Evolutionary conservation across 2,888 invertebrate species (phyloP), one percentile per base, ranked within the genome.

Genomic region (Lepidochrysops patricia): DNA sequence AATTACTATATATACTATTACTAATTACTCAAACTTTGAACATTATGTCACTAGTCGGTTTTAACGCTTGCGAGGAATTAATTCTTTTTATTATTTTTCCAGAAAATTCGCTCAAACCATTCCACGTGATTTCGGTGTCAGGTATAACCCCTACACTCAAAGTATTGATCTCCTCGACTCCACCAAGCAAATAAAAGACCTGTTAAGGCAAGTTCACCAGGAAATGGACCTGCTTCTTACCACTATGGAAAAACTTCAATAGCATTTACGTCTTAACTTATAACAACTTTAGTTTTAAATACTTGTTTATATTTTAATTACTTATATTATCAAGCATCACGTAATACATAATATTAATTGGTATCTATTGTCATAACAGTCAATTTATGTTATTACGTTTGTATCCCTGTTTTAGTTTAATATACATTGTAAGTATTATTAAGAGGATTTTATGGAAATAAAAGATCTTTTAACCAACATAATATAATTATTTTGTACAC

Each of bases 141-240:
- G 98, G 32, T 99, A 98, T 88, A 98, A 98, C 78, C 93, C 99
- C 0, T 99, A 98, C 86, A 99, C 98, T 0, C 96, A 97, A 80
- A 95, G 94, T 70, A 95, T 99, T 62, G 98, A 97, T 77, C 95
- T 98, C 54, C 90, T 99, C 64, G 97, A 99, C 82, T 97, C 97
- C 1, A 94, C 97, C 71, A 93, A 93, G 4, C 97, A 98, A 82
- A 93, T 99, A 67, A 93, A 95, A 67, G 94, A 94, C 66, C 90
- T 99, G 9, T 94, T 98, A 60, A 89, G 92, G 29, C 95, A 94
- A 68, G 93, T 97, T 9, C 93, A 93, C 70, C 91, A 93, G 66
- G 96, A 97, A 80, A 93, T 97, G 79, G 93, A 94, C 66, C 91
- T 95, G 58, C 86, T 97, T 13, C 91, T 93, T 69, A 94, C 95